Conservation (phyloP, 2,797 vertebrate species). For the Anas acuta region DNA sequence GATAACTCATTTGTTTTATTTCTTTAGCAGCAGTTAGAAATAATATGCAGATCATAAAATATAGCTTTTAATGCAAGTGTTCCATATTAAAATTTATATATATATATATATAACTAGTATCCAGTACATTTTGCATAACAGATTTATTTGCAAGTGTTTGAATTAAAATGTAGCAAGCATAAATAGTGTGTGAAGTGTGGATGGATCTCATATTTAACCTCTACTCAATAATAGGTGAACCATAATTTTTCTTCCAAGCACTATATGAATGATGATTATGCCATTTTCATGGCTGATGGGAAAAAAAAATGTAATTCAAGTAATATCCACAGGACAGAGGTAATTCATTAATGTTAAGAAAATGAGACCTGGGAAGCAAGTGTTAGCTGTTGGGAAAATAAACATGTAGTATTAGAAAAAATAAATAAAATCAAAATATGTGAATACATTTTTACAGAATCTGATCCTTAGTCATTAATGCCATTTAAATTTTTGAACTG, state of each 20-base stretch:
- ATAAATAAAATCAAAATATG: neutral
- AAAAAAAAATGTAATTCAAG: neutral
- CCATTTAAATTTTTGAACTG: neutral
- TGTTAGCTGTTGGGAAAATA: neutral
- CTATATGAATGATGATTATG: neutral
- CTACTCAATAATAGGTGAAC: neutral
- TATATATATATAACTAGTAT: neutral
- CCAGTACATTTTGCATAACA: neutral
- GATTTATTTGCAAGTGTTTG: neutral
- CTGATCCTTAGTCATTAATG: neutral
- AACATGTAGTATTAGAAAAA: neutral
- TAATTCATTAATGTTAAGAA: neutral
- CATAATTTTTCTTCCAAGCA: neutral
- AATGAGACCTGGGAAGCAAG: neutral
- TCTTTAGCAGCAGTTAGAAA: conserved; percentile 5
- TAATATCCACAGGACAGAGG: neutral
- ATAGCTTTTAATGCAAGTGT: neutral
- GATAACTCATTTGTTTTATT: neutral
- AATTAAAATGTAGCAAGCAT: neutral
- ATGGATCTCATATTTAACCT: neutral
- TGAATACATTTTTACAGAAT: neutral
- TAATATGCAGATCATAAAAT: neutral
- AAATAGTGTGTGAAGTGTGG: neutral
- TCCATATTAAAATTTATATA: neutral
- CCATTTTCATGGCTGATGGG: neutral